These are phyloP conservation scores for Hyphantria cunea DNA, from an alignment of 1,140 invertebrate species.

Conservation along the genomic window DNA sequence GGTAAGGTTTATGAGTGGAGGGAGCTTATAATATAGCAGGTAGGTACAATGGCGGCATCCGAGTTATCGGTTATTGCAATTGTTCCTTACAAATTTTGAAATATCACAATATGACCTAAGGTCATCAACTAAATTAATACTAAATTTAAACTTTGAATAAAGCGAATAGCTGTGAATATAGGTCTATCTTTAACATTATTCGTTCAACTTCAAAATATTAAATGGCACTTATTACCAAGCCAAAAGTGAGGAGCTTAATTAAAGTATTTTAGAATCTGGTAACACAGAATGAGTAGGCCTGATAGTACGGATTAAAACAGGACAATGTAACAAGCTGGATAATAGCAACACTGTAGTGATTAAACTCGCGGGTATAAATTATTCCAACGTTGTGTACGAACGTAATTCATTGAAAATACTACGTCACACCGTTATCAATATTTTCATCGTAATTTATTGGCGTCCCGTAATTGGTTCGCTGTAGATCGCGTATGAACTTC, in stretches of 20 bases:
- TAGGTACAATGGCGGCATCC: too few species aligned
- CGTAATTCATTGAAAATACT: constrained; percentile 10
- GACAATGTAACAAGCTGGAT: constrained; percentile 33
- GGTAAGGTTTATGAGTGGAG: too few species aligned
- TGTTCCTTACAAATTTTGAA: too few species aligned
- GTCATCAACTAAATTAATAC: too few species aligned
- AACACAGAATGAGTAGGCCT: neutral
- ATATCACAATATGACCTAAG: too few species aligned
- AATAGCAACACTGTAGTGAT: constrained; percentile 47
- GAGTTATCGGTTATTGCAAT: too few species aligned
- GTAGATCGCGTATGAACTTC: neutral
- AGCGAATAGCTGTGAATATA: too few species aligned
- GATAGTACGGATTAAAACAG: neutral
- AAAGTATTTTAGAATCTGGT: neutral
- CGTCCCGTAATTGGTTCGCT: constrained; percentile 40
- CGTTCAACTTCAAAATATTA: too few species aligned
- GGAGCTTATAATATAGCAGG: too few species aligned
- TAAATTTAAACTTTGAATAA: too few species aligned
- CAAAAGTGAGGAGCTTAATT: neutral
- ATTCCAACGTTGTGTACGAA: constrained; percentile 35
- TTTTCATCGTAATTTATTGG: constrained; percentile 55
- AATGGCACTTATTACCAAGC: too few species aligned
- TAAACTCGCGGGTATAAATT: constrained; percentile 45
- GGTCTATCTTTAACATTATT: too few species aligned
- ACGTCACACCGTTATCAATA: constrained; percentile 48